Evolutionary conservation across 2,113 vertebrate species (phyloP).

Genomic region (Oenanthe oenanthe): DNA sequence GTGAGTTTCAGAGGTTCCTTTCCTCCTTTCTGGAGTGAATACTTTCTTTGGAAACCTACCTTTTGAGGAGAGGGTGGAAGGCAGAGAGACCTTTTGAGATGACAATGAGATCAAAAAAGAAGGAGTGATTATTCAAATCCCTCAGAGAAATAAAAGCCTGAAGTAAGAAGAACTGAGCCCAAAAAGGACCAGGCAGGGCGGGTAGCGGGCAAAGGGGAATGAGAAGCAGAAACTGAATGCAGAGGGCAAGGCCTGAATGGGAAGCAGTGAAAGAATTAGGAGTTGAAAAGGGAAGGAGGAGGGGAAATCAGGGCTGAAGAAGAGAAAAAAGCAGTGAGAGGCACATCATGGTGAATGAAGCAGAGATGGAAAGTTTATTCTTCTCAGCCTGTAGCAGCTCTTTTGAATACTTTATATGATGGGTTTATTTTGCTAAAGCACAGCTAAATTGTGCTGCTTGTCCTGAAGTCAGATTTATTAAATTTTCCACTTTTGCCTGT

Average conservation of each 20-base stretch:
- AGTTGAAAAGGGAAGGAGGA: slow-evolving; percentile 64
- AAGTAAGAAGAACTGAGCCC: slow-evolving; percentile 60
- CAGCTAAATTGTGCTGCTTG: neutral
- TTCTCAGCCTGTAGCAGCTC: neutral
- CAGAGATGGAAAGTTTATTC: slow-evolving; percentile 3
- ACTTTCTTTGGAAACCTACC: slow-evolving; percentile 58
- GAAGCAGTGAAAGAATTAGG: slow-evolving; percentile 55
- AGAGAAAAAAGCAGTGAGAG: slow-evolving; percentile 33
- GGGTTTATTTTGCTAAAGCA: neutral
- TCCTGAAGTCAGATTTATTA: neutral
- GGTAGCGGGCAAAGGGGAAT: slow-evolving; percentile 56
- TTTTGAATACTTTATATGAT: neutral
- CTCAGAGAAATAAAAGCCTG: slow-evolving; percentile 57
- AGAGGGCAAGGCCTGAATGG: slow-evolving; percentile 63
- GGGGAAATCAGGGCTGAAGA: slow-evolving; percentile 39
- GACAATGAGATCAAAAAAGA: slow-evolving; percentile 65
- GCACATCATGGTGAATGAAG: slow-evolving; percentile 10
- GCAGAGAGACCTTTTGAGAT: slow-evolving; percentile 62
- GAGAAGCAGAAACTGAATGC: slow-evolving; percentile 64
- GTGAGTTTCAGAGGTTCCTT: slow-evolving; percentile 56
- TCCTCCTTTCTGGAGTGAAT: slow-evolving; percentile 35
- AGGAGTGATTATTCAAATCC: slow-evolving; percentile 70
- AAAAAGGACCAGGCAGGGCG: slow-evolving; percentile 44
- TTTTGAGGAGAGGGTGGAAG: slow-evolving; percentile 59
- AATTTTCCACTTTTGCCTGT: neutral